These are phyloP conservation scores for Eilema depressum DNA, from an alignment of 2,888 invertebrate species.

Conservation along the genomic window DNA sequence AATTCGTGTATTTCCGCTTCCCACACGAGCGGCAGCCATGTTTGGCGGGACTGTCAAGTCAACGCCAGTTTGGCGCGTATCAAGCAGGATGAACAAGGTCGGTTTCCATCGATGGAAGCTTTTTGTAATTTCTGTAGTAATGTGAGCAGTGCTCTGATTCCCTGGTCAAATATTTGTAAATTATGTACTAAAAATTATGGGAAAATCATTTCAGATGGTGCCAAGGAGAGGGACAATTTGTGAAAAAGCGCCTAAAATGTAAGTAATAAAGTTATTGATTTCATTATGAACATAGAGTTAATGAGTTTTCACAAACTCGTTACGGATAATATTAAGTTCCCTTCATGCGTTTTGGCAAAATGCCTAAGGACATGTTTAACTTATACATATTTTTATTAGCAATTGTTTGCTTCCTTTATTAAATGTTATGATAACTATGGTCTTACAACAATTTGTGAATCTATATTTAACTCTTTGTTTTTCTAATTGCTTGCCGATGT, in stretches of 20 bases:
- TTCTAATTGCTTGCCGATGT: not conserved
- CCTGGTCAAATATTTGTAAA: slow-evolving; percentile 32
- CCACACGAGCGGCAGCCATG: slow-evolving; percentile 84
- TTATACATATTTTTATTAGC: slow-evolving; percentile 14
- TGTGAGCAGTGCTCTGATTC: slow-evolving; percentile 41
- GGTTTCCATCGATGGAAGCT: slow-evolving; percentile 68
- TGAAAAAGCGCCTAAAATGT: slow-evolving; percentile 28
- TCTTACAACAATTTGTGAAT: slow-evolving; percentile 29
- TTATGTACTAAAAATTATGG: slow-evolving; percentile 24
- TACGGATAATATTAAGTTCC: slow-evolving; percentile 40
- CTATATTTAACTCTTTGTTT: not conserved
- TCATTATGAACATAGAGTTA: slow-evolving; percentile 28
- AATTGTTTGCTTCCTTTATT: slow-evolving; percentile 40
- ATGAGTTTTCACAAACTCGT: slow-evolving; percentile 35
- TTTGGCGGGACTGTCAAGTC: slow-evolving; percentile 86
- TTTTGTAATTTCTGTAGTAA: slow-evolving; percentile 55
- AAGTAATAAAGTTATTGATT: slow-evolving; percentile 38
- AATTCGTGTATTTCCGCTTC: slow-evolving; percentile 86
- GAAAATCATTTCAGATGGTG: slow-evolving; percentile 63
- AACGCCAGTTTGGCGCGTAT: slow-evolving; percentile 85
- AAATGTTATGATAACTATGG: slow-evolving; percentile 39
- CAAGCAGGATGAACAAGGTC: slow-evolving; percentile 78
- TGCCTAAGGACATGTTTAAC: slow-evolving; percentile 53
- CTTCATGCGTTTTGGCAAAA: slow-evolving; percentile 50
- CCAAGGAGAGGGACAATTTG: not conserved